A percentile compares a stretch with the other conserved stretches of the same genome.
Evolutionary conservation across 2,888 invertebrate species (phyloP).

Genomic region (Laothoe populi): DNA sequence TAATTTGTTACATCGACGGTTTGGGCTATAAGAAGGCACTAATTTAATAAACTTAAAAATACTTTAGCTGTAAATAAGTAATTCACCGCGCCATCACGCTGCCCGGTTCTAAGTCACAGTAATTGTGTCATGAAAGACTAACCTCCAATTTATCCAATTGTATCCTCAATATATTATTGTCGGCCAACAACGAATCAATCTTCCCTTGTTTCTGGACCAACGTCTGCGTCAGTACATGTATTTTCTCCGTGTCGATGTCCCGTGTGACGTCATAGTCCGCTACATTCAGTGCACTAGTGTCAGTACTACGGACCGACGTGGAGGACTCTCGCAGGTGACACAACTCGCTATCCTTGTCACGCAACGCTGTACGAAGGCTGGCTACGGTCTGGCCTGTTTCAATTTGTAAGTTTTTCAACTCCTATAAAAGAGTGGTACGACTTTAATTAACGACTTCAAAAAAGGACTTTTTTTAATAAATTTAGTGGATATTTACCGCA

Average conservation of each 20-base stretch:
- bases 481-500: too few species aligned
- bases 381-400: slow-evolving; percentile 67
- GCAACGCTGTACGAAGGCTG: slow-evolving; percentile 57
- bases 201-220: slow-evolving; percentile 93
- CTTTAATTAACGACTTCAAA: too few species aligned
- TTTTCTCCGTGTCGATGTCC: slow-evolving; percentile 66
- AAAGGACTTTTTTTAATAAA: too few species aligned
- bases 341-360: slow-evolving; percentile 66
- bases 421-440: slow-evolving; percentile 59
- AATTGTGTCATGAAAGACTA: slow-evolving; percentile 32
- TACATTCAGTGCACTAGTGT: slow-evolving; percentile 71
- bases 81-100: too few species aligned
- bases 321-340: slow-evolving; percentile 51
- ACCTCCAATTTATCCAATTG: slow-evolving; percentile 93
- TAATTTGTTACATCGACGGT: too few species aligned
- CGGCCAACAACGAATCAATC: slow-evolving; percentile 92
- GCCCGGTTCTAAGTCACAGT: too few species aligned
- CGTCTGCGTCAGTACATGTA: slow-evolving; percentile 90
- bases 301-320: slow-evolving; percentile 47
- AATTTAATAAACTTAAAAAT: too few species aligned
- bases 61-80: too few species aligned
- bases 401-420: slow-evolving; percentile 62
- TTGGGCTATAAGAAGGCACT: too few species aligned
- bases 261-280: slow-evolving; percentile 68
- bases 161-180: slow-evolving; percentile 92